phyloP scores from a whole-genome alignment of 2,888 invertebrate genomes.

The Marronus borbonicus region DNA sequence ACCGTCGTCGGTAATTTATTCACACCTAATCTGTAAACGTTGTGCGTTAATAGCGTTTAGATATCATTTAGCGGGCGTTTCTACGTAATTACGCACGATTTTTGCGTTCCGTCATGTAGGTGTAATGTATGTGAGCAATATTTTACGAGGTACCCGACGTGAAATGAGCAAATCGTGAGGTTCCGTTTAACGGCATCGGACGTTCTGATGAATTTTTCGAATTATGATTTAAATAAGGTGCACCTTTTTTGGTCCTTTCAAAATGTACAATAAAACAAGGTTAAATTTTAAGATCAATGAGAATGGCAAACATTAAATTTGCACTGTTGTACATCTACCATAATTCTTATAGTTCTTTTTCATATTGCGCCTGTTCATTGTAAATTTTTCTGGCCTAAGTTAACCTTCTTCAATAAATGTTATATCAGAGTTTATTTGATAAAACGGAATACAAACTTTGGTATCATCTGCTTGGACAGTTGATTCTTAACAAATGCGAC shows the following conservation, averaged over 20 bases:
- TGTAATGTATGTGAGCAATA: not conserved
- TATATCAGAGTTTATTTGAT: no score
- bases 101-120: not conserved
- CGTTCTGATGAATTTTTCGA: not conserved
- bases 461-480: no score
- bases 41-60: conserved; percentile 15
- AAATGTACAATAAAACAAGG: no score
- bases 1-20: conserved; percentile 5
- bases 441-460: no score
- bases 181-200: not conserved
- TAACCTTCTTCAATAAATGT: no score
- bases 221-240: not conserved
- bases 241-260: not conserved
- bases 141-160: not conserved
- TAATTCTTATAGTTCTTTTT: no score
- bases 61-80: conserved; percentile 5
- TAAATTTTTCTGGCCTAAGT: no score
- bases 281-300: no score
- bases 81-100: not conserved
- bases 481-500: no score
- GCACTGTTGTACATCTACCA: no score
- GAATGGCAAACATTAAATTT: no score
- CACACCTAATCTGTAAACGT: conserved; percentile 5
- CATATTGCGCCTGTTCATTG: no score
- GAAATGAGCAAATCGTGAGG: conserved; percentile 4